Evolutionary conservation across 2,888 invertebrate genomes (phyloP).

Genomic region (Notodonta dromedarius): DNA sequence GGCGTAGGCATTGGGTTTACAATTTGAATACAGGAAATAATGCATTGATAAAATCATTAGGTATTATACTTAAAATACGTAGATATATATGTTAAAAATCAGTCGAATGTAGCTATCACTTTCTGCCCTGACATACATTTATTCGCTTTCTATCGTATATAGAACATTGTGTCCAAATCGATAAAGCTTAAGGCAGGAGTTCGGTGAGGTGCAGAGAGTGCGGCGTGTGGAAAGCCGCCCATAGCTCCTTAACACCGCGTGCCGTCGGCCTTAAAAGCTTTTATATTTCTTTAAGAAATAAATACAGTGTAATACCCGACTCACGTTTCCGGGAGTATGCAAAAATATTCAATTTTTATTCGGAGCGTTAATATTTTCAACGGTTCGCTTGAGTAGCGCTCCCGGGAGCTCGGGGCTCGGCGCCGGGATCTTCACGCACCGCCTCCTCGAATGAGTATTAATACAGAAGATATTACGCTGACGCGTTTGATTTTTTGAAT

Average conservation of each 20-base stretch:
- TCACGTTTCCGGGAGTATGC: constrained; percentile 64
- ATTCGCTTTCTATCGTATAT: constrained; percentile 19
- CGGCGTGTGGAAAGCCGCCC: constrained; percentile 58
- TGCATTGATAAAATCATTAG: no score
- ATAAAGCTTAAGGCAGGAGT: constrained; percentile 66
- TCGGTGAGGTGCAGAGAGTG: constrained; percentile 50
- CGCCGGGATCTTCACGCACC: constrained; percentile 72
- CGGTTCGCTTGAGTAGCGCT: constrained; percentile 52
- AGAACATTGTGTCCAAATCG: constrained; percentile 54
- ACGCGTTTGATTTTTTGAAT: constrained; percentile 47
- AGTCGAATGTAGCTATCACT: not conserved
- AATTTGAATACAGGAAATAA: no score
- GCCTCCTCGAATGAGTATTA: constrained; percentile 56
- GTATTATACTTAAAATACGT: no score
- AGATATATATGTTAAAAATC: not conserved
- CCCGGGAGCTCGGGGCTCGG: constrained; percentile 58
- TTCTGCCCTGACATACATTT: constrained; percentile 10
- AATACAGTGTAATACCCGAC: constrained; percentile 71
- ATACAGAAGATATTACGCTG: constrained; percentile 54
- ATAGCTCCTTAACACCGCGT: constrained; percentile 65
- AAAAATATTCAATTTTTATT: constrained; percentile 81
- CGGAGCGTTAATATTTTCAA: constrained; percentile 68
- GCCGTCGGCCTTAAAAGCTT: constrained; percentile 81
- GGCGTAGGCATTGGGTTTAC: no score
- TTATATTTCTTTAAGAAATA: constrained; percentile 78